Evolutionary conservation across 1,140 invertebrate species (phyloP), one percentile per base, ranked within the genome.

Genomic region (Heterodera carotae): DNA sequence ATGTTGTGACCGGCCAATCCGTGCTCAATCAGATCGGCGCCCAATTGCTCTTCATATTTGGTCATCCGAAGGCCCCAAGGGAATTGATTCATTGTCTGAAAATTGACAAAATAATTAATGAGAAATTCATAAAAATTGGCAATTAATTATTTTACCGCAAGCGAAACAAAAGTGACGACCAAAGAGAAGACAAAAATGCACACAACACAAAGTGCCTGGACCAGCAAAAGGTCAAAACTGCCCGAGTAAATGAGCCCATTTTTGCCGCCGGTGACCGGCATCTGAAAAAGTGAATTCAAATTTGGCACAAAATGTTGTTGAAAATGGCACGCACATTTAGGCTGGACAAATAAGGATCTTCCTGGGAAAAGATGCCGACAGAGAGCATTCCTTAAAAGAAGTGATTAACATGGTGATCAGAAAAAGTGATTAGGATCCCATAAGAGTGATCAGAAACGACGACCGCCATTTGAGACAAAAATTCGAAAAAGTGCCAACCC

Each of bases 1-100:
- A 85, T 83, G 71, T 83, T 84, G 31, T 84, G 81, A 18, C 84
- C 84, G 43, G 81, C 79, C 29, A 95, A 92, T 67, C 91, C 91
- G 88, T 95, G 94, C 86, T 95, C 94, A 0, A 92, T 92, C 22
- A 94, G 89, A 90, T 95, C 94, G 18, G 94, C 94, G 3, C 94
- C 94, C 0, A 95, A 86, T 27, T 95, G 89, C 87, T 96, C 94
- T 71, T 94, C 93, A 76, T 93, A 91, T 1, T 92, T 90, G 68
- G 92, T 91, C 93, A 95, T 93, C 43, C 94, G 90, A 71, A 96
- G 73, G 34, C 84, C 93, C 8, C 92, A 92, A 82, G 94, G 89
- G 5, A 94, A 89, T 84, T 91, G 92, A 85, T 94, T 91, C 12
- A 95, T 92, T 31, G 91, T 68, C 91, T 91, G 76, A 43, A 84